Conservation (phyloP, 2,888 invertebrate species). For the Lochmaea crataegi region DNA sequence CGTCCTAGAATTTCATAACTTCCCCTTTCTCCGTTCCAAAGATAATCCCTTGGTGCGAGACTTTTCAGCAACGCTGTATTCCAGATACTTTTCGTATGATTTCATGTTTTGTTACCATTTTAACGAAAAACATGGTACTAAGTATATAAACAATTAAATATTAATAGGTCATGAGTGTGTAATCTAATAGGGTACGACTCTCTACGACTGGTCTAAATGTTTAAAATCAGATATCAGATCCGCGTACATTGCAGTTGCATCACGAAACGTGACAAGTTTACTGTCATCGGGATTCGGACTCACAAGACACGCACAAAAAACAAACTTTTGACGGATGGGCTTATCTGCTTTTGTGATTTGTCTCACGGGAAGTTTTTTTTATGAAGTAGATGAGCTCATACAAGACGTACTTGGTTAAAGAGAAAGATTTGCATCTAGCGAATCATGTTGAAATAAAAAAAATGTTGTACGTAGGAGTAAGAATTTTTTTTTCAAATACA, state of each 20-base stretch:
- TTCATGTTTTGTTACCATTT: too few relatives aligned
- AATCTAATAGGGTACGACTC: neutral
- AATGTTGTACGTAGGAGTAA: neutral
- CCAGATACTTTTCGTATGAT: too few relatives aligned
- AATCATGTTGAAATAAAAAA: slow-evolving; percentile 20
- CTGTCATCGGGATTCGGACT: slow-evolving; percentile 37
- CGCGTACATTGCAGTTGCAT: slow-evolving; percentile 38
- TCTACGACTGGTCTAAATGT: slow-evolving; percentile 19
- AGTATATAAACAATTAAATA: neutral
- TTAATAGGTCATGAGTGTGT: neutral
- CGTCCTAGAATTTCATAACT: too few relatives aligned
- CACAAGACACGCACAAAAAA: slow-evolving; percentile 23
- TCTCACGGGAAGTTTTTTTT: slow-evolving; percentile 43
- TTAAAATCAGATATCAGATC: slow-evolving; percentile 35
- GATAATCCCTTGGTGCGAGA: too few relatives aligned
- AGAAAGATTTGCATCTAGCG: slow-evolving; percentile 25
- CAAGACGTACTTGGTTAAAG: slow-evolving; percentile 6
- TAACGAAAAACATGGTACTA: neutral
- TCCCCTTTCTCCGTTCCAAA: too few relatives aligned
- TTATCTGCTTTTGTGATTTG: slow-evolving; percentile 35
- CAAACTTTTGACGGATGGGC: slow-evolving; percentile 33
- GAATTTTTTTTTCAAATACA: neutral
- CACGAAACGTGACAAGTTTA: slow-evolving; percentile 49
- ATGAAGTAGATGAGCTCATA: slow-evolving; percentile 26
- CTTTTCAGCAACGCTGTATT: too few relatives aligned